Base-by-base conservation (phyloP, 1,140 invertebrate species). In the Himalopsyche phryganea region DNA sequence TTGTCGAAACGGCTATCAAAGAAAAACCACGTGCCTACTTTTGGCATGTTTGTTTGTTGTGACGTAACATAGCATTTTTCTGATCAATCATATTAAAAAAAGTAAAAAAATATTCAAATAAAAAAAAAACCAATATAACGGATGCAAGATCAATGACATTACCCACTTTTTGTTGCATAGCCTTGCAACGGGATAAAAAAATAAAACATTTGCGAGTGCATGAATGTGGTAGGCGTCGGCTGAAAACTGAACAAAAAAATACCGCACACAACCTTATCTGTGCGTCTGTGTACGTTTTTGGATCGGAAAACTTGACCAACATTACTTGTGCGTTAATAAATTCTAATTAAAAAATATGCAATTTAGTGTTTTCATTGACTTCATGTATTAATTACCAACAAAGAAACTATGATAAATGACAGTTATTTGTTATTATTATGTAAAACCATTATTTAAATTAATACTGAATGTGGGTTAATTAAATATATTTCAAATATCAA, bases 91-190 rank as follows among this genome's bases (percentile, higher is more conserved):
- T 40, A 49, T 44, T 44, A 36, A 60, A 60, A 54, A 55, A 54
- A 28, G 11, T 46, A 23, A 45, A 13, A 51, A 7, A 36, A 46
- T 28, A 54, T 50, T 33, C 47, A 51, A 57, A 56, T 44, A 38
- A 50, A 45, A 28, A 54, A 60, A 48, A 48, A 46, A 46, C 7
- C 48, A 50, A 55, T 38, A 46, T 41, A 11, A 23, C 50, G 54
- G 45, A 38, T 48, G 61, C 61, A 63, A 64, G 61, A 64, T 64
- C 61, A 64, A 64, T 64, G 61, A 64, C 61, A 64, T 64, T 52
- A 64, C 61, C 61, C 61, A 64, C 44, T 64, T 64, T 60, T 64
- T 57, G 48, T 49, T 53, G 61, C 57, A 60, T 53, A 60, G 61
- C 61, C 53, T 60, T 64, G 61, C 61, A 64, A 6, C 44, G 48